A percentile compares a stretch with the other conserved stretches of the same genome.
phyloP scores from a whole-genome alignment of 2,797 vertebrate genomes.

The Rhinoraja longicauda region DNA sequence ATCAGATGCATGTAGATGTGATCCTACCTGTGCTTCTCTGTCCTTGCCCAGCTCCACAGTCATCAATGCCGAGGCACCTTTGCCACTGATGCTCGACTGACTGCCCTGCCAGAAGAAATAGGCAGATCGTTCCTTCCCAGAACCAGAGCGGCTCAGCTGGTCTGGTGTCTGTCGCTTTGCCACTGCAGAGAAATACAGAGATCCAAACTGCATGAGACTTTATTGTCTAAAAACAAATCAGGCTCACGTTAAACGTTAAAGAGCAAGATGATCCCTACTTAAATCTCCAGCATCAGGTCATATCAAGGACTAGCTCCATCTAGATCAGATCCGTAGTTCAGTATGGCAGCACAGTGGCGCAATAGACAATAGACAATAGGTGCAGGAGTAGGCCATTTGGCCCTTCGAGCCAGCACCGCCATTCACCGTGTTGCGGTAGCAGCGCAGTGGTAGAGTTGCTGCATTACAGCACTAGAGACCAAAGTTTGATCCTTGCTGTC shows the following conservation, averaged over 20 bases:
- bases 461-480: too few species aligned
- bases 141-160: constrained; percentile 45
- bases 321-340: neutral
- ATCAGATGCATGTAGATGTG: too few species aligned
- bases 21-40: constrained; percentile 52
- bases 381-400: too few species aligned
- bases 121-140: constrained; percentile 45
- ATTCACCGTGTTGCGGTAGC: too few species aligned
- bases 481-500: too few species aligned
- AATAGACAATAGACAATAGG: too few species aligned
- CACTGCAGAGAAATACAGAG: constrained; percentile 45
- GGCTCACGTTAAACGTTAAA: neutral
- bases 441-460: neutral
- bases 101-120: constrained; percentile 67
- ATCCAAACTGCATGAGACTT: neutral
- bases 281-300: too few species aligned
- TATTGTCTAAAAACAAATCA: too few species aligned
- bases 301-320: neutral
- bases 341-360: too few species aligned
- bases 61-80: constrained; percentile 55
- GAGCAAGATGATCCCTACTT: neutral
- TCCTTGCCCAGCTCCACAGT: constrained; percentile 59
- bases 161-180: constrained; percentile 52
- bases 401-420: too few species aligned
- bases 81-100: constrained; percentile 53